Conservation (phyloP, 2,797 vertebrate species). For the Acrossocheilus fasciatus region DNA sequence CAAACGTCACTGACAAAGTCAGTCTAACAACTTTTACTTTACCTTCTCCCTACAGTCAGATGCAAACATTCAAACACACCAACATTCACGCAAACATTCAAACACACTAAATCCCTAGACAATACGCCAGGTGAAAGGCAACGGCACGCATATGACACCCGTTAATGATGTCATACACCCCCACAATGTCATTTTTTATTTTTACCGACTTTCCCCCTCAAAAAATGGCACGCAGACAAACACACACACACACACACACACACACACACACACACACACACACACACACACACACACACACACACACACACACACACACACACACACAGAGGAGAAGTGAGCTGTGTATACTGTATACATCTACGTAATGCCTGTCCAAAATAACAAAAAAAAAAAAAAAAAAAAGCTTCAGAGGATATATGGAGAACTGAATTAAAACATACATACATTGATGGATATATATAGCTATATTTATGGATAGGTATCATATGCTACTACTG, state of each 20-base stretch:
- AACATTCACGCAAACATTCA: slow-evolving; percentile 36
- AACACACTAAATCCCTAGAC: slow-evolving; percentile 66
- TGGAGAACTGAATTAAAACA: slow-evolving; percentile 41
- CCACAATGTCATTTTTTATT: slow-evolving; percentile 41
- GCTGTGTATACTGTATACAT: slow-evolving; percentile 49
- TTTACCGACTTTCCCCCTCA: slow-evolving; percentile 10
- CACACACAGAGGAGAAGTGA: slow-evolving; percentile 29
- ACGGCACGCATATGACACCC: slow-evolving; percentile 39
- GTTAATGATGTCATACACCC: slow-evolving; percentile 50
- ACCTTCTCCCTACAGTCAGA: slow-evolving; percentile 30
- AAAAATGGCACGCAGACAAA: slow-evolving; percentile 34
- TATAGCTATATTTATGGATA: slow-evolving; percentile 40
- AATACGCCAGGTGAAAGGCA: slow-evolving; percentile 50
- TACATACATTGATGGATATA: slow-evolving; percentile 46
- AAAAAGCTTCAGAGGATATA: slow-evolving; percentile 43
- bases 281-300: neutral
- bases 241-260: slow-evolving; percentile 25
- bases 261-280: neutral
- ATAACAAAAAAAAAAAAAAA: neutral
- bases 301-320: neutral
- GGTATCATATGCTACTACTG: slow-evolving; percentile 51
- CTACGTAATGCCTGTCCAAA: slow-evolving; percentile 49
- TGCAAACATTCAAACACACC: slow-evolving; percentile 20
- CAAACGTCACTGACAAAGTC: slow-evolving; percentile 34
- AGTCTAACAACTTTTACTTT: slow-evolving; percentile 30